Conservation (phyloP, 1,140 invertebrate genomes). For the Zaprionus davidi region DNA sequence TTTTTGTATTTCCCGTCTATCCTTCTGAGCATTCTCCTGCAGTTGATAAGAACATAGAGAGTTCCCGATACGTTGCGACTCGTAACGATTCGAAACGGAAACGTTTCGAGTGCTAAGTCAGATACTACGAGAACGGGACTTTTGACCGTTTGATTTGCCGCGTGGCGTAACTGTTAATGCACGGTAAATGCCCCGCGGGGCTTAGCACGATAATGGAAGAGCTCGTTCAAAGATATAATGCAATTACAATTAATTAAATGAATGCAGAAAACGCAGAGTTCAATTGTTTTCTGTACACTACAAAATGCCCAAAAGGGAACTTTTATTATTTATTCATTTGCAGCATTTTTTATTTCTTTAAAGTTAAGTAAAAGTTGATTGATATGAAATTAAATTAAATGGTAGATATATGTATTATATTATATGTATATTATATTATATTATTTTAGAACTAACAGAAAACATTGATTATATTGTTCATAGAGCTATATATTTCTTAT, state of each 20-base stretch:
- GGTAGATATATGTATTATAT: no score
- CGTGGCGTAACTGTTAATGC: slow-evolving; percentile 32
- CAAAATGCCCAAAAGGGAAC: background rate
- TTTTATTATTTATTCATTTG: background rate
- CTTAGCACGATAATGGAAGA: slow-evolving; percentile 14
- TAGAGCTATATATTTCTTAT: no score
- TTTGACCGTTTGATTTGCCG: slow-evolving; percentile 31
- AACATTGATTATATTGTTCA: no score
- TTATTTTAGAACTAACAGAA: no score
- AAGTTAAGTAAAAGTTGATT: no score
- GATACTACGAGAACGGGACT: slow-evolving; percentile 1
- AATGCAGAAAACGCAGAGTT: slow-evolving; percentile 13
- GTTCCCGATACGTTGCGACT: background rate
- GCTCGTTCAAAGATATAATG: slow-evolving; percentile 33
- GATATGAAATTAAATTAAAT: no score
- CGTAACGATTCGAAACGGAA: slow-evolving; percentile 20
- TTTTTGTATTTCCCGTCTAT: background rate
- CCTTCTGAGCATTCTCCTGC: background rate
- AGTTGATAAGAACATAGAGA: background rate
- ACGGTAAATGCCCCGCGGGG: background rate
- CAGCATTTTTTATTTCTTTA: no score
- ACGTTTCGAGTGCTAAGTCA: slow-evolving; percentile 45
- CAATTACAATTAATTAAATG: slow-evolving; percentile 34
- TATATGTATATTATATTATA: no score
- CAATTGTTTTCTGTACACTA: background rate